phyloP scores from a whole-genome alignment of 2,113 vertebrate species.

The Apus apus region DNA sequence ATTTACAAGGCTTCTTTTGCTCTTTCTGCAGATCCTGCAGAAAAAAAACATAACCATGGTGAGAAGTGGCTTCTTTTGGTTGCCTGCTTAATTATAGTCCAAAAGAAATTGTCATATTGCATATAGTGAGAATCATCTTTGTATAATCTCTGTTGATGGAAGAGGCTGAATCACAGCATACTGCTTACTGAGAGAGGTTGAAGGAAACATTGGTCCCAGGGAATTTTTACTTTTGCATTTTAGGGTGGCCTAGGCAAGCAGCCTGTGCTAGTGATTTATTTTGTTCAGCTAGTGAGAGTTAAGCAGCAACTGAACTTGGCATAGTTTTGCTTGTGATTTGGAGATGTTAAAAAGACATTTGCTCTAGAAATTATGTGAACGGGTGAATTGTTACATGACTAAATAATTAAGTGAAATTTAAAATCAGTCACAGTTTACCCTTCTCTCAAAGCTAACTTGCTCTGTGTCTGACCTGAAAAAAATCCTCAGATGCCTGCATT shows the following conservation, averaged over 20 bases:
- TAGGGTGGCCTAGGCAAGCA: neutral
- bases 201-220: neutral
- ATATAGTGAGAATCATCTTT: neutral
- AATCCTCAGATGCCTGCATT: neutral
- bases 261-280: neutral
- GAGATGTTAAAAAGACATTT: neutral
- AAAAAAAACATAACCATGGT: neutral
- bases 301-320: neutral
- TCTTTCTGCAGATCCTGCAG: constrained; percentile 14
- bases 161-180: neutral
- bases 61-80: neutral
- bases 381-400: neutral
- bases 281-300: neutral
- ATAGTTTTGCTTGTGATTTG: neutral
- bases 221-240: neutral
- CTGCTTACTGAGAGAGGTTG: neutral
- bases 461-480: neutral
- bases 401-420: neutral
- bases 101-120: neutral
- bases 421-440: neutral
- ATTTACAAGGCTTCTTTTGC: constrained; percentile 41
- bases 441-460: neutral
- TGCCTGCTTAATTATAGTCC: neutral
- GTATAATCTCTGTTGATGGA: neutral
- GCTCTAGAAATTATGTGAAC: neutral